Base-by-base conservation (phyloP, 1,140 invertebrate genomes). In the Drosophila sp. region DNA sequence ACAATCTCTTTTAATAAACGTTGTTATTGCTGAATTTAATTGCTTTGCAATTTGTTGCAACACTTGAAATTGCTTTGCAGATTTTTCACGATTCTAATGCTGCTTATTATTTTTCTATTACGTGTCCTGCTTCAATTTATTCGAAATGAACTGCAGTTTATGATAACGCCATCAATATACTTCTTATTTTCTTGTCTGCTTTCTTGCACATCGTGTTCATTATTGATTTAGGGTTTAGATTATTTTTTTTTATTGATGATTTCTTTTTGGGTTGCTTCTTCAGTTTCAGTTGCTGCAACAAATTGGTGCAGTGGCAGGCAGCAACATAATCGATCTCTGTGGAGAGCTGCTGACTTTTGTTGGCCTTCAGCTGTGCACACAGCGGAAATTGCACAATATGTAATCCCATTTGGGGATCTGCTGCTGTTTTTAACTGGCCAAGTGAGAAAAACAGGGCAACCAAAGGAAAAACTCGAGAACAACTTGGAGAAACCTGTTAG, bases 321-420 rank as follows among this genome's bases (percentile, higher is more conserved):
- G 6, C 70, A 36, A 29, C 46, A 59, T 67, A 67, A 72, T 72
- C 70, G 70, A 72, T 71, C 41, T 53, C 56, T 36, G 36, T 21
- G 16, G 18, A 41, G 45, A n/a, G n/a, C n/a, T n/a, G n/a, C 36
- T 51, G 4, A 27, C 11, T 45, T 43, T 11, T 8, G 0, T 36
- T 72, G 61, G 27, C 69, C 69, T 65, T 72, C 40, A 48, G 32
- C 16, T 40, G 34, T 59, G 56, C 46, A 14, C 34, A 57, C 27
- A 58, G 63, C 70, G 70, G 54, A 72, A 72, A 72, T 72, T 66
- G 45, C 53, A 66, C 45, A 66, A 50, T 36, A 18, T 58, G 69
- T 66, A 58, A 58, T 66, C 69, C 61, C 61, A 71, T 71, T 71
- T 71, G 40, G 43, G 58, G 41, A 9, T 34, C 25, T 27, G 21